Conservation (phyloP, 2,888 invertebrate genomes). For the Aphodius granarius region DNA sequence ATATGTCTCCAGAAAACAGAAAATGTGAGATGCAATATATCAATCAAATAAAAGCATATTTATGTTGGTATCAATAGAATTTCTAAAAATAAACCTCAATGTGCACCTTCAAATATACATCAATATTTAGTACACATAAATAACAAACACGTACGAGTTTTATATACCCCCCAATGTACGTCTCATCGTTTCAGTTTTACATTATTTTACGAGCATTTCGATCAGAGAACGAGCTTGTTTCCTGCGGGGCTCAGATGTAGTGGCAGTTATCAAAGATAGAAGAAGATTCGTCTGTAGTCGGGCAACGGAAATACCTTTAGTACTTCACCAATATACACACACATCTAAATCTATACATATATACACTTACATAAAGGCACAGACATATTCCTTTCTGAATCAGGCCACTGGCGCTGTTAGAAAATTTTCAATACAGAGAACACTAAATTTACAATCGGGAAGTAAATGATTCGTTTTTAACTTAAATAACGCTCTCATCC, state of each 20-base stretch:
- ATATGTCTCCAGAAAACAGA: no score
- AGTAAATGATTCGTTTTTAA: no score
- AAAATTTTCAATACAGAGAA: no score
- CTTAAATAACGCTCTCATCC: no score
- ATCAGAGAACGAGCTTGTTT: neutral
- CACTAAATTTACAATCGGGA: no score
- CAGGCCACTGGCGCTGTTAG: no score
- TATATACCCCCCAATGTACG: neutral
- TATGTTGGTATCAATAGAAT: neutral
- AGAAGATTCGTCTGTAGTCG: neutral
- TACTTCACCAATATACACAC: neutral
- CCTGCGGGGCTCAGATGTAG: neutral
- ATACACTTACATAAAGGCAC: neutral
- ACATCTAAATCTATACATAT: neutral
- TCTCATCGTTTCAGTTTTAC: neutral
- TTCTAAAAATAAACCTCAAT: neutral
- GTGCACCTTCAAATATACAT: neutral
- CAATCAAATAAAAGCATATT: no score
- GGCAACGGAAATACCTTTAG: neutral
- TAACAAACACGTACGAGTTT: neutral
- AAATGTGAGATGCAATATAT: no score
- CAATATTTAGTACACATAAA: neutral
- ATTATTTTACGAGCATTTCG: neutral
- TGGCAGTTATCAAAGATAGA: neutral
- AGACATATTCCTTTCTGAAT: no score